A percentile compares a stretch with the other conserved stretches of the same genome.
Evolutionary conservation across 2,888 invertebrate species (phyloP).

Genomic region (Caradrina kadenii): DNA sequence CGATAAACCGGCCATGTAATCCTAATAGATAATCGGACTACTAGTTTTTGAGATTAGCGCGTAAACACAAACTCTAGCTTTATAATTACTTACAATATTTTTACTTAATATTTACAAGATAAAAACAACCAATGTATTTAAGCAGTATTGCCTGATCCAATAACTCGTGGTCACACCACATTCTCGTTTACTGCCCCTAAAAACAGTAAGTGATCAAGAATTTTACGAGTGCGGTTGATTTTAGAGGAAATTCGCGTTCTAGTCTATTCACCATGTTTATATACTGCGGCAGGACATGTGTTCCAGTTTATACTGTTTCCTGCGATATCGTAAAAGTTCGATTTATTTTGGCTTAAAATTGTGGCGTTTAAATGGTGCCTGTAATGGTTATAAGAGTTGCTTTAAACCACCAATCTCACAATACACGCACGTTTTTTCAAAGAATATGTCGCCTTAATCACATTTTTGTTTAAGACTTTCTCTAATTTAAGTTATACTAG

Average conservation of each 20-base stretch:
- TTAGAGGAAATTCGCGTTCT: slow-evolving; percentile 52
- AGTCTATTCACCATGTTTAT: slow-evolving; percentile 50
- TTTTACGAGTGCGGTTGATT: slow-evolving; percentile 61
- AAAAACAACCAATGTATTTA: neutral
- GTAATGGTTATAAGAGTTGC: neutral
- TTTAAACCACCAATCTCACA: neutral
- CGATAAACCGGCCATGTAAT: too few species aligned
- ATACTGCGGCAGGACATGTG: slow-evolving; percentile 54
- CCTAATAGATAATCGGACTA: too few species aligned
- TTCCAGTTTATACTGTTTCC: slow-evolving; percentile 45
- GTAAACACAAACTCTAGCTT: too few species aligned
- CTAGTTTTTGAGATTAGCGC: too few species aligned
- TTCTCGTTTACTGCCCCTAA: slow-evolving; percentile 55
- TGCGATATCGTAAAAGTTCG: slow-evolving; percentile 26
- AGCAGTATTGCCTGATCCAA: slow-evolving; percentile 19
- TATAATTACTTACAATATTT: too few species aligned
- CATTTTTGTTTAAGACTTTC: neutral
- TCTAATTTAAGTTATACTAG: slow-evolving; percentile 23
- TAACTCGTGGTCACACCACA: slow-evolving; percentile 37
- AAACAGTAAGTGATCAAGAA: slow-evolving; percentile 59
- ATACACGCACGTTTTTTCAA: neutral
- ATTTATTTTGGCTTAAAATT: neutral
- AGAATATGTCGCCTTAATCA: neutral
- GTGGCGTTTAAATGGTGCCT: neutral
- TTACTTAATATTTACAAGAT: neutral